These are phyloP conservation scores for Heterotilapia buettikoferi DNA, from an alignment of 2,113 vertebrate species.

Conservation along the genomic window DNA sequence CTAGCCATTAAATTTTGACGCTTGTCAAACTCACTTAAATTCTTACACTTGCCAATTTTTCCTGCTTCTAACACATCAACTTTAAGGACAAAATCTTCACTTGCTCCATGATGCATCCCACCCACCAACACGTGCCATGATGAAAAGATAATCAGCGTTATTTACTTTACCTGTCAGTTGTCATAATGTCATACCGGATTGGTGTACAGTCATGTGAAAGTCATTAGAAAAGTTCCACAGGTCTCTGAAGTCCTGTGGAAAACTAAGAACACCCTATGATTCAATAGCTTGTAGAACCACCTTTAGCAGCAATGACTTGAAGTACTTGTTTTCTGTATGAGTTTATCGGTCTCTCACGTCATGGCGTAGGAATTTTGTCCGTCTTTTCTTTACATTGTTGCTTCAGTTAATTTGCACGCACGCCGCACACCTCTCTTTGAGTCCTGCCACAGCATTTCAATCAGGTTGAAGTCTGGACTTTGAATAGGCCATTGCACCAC, in stretches of 20 bases:
- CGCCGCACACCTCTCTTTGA: rapidly evolving
- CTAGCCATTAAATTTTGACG: not conserved
- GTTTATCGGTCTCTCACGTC: not conserved
- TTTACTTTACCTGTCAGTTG: not conserved
- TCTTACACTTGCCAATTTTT: not conserved
- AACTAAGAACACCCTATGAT: not conserved
- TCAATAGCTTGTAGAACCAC: not conserved
- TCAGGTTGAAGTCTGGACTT: not conserved
- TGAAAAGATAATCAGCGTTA: not conserved
- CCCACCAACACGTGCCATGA: not conserved
- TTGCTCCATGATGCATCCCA: not conserved
- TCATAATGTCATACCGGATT: not conserved
- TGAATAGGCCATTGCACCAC: not conserved
- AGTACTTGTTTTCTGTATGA: not conserved
- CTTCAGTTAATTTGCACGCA: not conserved
- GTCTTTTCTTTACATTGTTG: not conserved
- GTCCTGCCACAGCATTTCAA: not conserved
- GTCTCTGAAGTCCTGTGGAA: not conserved
- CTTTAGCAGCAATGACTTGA: not conserved
- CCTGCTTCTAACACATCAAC: not conserved
- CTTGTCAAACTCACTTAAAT: not conserved
- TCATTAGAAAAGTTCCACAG: not conserved
- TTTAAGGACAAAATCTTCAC: not conserved
- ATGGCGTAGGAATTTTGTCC: not conserved
- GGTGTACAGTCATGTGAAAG: not conserved